A percentile compares a stretch with the other conserved stretches of the same genome.
Conservation (phyloP, 2,113 vertebrate genomes). For the Pionites leucogaster region DNA sequence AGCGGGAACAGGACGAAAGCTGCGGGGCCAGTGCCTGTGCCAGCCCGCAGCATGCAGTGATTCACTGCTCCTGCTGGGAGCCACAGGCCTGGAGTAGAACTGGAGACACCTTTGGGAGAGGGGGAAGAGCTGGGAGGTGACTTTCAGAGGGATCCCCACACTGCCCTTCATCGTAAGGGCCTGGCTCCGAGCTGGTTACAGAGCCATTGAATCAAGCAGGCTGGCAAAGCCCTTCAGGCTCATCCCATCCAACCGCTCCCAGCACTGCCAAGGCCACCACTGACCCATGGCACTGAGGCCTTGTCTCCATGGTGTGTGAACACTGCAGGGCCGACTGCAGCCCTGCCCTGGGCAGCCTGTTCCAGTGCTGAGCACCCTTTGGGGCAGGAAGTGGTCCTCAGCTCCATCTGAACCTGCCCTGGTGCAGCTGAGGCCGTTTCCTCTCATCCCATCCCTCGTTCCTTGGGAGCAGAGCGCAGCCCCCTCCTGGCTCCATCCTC, state of each 20-base stretch:
- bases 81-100: background rate
- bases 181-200: fast-evolving
- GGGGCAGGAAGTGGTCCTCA: too few relatives aligned
- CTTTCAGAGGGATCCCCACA: background rate
- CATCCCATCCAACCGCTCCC: background rate
- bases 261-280: background rate
- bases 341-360: too few relatives aligned
- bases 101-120: background rate
- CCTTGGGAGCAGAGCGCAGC: too few relatives aligned
- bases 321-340: too few relatives aligned
- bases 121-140: background rate
- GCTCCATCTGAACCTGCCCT: too few relatives aligned
- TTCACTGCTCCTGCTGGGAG: background rate
- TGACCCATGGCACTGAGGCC: background rate
- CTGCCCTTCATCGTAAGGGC: fast-evolving
- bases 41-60: background rate
- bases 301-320: too few relatives aligned
- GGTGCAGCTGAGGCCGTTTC: too few relatives aligned
- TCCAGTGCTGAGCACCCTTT: too few relatives aligned
- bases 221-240: background rate
- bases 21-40: background rate
- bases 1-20: background rate
- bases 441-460: too few relatives aligned
- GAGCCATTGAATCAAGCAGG: background rate
- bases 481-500: background rate